phyloP scores from a whole-genome alignment of 2,888 invertebrate species.

The Lasioglossum marginatum region DNA sequence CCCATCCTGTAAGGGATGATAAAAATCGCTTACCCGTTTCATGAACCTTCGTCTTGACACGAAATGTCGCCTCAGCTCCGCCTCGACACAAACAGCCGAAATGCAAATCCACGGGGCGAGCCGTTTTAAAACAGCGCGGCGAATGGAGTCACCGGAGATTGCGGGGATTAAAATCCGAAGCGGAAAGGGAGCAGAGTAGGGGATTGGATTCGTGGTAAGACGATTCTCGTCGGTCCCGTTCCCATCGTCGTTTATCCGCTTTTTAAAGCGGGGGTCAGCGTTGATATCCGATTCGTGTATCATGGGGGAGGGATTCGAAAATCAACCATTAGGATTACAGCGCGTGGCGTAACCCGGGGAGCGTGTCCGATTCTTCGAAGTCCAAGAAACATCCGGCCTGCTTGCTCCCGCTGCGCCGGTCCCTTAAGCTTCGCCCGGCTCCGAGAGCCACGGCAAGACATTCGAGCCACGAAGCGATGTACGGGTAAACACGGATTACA shows the following conservation, averaged over 20 bases:
- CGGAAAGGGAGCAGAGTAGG: neutral
- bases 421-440: conserved; percentile 3
- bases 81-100: neutral
- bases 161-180: conserved; percentile 1
- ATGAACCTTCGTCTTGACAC: neutral
- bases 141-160: neutral
- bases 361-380: conserved; percentile 9
- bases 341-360: neutral
- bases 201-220: neutral
- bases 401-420: neutral
- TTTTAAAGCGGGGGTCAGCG: neutral
- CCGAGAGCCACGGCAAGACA: conserved; percentile 10
- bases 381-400: conserved; percentile 12
- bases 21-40: neutral
- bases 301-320: neutral
- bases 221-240: neutral
- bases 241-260: neutral
- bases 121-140: neutral
- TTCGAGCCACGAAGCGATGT: conserved; percentile 26
- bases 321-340: conserved; percentile 4
- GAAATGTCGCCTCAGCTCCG: neutral
- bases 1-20: neutral
- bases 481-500: conserved; percentile 37
- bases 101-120: neutral
- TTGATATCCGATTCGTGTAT: neutral